These are phyloP conservation scores for Mola mola DNA, from an alignment of 2,113 vertebrate species.

Conservation along the genomic window DNA sequence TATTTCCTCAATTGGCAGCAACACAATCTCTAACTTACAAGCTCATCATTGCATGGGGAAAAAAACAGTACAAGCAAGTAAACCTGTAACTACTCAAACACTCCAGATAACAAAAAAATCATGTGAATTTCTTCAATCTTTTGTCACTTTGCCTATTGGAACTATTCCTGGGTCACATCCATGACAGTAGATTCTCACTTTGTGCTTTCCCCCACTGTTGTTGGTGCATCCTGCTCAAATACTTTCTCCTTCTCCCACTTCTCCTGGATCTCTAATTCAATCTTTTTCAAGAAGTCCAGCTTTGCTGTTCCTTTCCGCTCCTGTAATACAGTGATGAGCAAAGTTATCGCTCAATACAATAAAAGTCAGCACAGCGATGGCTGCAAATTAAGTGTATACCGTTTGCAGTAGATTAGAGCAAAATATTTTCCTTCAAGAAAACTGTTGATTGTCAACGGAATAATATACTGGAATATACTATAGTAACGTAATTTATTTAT, in stretches of 20 bases:
- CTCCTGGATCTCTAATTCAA: conserved; percentile 90
- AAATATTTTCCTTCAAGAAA: not conserved
- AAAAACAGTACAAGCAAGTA: not conserved
- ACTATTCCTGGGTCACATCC: not conserved
- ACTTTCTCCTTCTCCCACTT: conserved; percentile 89
- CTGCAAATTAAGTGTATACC: not conserved
- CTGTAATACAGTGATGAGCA: conserved; percentile 65
- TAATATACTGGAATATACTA: no score
- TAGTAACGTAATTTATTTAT: not conserved
- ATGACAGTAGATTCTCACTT: conserved; percentile 65
- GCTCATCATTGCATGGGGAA: not conserved
- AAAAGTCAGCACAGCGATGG: accelerated
- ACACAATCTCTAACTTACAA: not conserved
- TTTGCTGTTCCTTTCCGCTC: conserved; percentile 96
- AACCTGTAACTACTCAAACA: no score
- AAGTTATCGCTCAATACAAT: not conserved
- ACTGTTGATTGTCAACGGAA: no score
- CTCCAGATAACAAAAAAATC: not conserved
- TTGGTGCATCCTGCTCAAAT: conserved; percentile 86
- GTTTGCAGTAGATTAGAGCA: not conserved
- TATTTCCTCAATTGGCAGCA: not conserved
- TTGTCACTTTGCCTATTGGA: not conserved
- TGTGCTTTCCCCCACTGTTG: conserved; percentile 62
- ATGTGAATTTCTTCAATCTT: not conserved
- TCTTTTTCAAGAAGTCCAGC: conserved; percentile 94